A percentile compares a stretch with the other conserved stretches of the same genome.
These are phyloP conservation scores for Oncorhynchus keta DNA, from an alignment of 2,113 vertebrate species.

Conservation along the genomic window DNA sequence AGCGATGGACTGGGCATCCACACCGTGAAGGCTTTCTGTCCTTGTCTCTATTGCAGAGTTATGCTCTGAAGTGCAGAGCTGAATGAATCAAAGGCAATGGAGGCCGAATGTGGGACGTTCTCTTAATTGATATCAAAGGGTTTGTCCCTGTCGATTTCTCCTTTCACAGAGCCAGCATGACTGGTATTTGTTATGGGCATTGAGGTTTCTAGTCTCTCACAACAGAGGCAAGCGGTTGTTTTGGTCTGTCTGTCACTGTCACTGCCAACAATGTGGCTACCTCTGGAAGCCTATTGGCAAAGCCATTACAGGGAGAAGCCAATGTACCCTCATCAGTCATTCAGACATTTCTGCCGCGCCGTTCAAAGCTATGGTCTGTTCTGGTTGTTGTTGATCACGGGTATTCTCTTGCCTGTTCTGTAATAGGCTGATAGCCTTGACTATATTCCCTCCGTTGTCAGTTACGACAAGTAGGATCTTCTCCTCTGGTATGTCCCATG, in stretches of 20 bases:
- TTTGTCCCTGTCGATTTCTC: slow-evolving; percentile 24
- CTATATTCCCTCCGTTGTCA: too few species aligned
- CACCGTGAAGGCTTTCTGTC: slow-evolving; percentile 30
- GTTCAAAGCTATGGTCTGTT: too few species aligned
- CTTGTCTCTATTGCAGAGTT: slow-evolving; percentile 34
- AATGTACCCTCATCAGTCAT: neutral
- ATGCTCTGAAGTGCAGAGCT: slow-evolving; percentile 19
- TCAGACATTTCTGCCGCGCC: neutral
- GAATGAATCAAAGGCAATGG: slow-evolving; percentile 37
- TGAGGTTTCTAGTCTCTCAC: slow-evolving; percentile 21
- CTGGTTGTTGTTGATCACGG: too few species aligned
- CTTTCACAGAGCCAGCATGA: slow-evolving; percentile 39
- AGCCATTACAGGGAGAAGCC: slow-evolving; percentile 7
- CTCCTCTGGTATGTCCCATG: too few species aligned
- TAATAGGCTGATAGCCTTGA: too few species aligned
- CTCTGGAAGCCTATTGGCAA: slow-evolving; percentile 16
- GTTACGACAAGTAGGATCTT: too few species aligned
- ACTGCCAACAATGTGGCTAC: slow-evolving; percentile 4
- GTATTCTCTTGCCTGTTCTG: too few species aligned
- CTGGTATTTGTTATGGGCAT: slow-evolving; percentile 20
- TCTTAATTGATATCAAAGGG: slow-evolving; percentile 46
- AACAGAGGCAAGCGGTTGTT: slow-evolving; percentile 13
- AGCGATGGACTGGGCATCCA: slow-evolving; percentile 13
- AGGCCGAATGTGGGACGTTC: slow-evolving; percentile 33
- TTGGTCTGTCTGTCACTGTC: slow-evolving; percentile 17